Evolutionary conservation across 2,113 vertebrate genomes (phyloP).

Genomic region (Nesospiza acunhae): DNA sequence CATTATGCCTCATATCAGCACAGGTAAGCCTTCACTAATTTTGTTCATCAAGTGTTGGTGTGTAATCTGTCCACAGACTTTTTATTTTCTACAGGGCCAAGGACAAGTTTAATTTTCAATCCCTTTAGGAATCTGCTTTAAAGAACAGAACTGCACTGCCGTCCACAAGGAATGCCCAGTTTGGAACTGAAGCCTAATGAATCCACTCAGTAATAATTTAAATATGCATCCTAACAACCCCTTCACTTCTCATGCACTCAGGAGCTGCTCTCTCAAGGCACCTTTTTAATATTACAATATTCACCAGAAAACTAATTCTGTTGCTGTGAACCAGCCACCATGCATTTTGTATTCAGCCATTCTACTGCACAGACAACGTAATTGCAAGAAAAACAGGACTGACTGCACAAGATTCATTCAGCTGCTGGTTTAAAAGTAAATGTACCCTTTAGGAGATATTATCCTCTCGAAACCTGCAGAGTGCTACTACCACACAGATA

Average conservation of each 20-base stretch:
- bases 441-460: neutral
- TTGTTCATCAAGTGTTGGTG: neutral
- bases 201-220: neutral
- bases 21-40: neutral
- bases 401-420: neutral
- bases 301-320: neutral
- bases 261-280: neutral
- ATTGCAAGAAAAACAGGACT: neutral
- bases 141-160: neutral
- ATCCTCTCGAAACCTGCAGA: neutral
- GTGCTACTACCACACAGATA: neutral
- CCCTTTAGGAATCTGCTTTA: neutral
- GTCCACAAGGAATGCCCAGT: neutral
- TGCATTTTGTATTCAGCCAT: neutral
- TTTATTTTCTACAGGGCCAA: neutral
- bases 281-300: neutral
- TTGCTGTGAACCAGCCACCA: neutral
- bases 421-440: neutral
- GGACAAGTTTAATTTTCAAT: neutral
- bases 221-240: neutral
- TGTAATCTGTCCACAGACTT: neutral
- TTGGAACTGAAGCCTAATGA: neutral
- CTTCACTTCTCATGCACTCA: neutral
- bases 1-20: neutral
- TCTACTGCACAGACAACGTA: neutral